Conservation (phyloP, 2,113 vertebrate species). For the Ageneiosus marmoratus region DNA sequence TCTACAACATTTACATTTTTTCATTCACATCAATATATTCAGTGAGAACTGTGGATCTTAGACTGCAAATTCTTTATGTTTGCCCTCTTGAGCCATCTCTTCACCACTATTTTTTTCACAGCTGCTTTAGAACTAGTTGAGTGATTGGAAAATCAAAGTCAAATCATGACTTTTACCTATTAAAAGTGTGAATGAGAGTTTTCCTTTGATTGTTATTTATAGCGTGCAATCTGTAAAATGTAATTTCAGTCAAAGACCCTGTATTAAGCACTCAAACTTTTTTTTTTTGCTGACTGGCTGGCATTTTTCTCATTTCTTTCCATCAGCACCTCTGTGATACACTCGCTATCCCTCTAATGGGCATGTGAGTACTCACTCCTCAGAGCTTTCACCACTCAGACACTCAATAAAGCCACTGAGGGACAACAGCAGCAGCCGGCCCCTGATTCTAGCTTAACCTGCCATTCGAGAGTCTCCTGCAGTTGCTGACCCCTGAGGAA, state of each 20-base stretch:
- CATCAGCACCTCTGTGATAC: neutral
- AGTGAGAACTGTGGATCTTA: too few species aligned
- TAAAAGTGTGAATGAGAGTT: too few species aligned
- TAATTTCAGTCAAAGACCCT: neutral
- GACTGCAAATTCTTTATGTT: too few species aligned
- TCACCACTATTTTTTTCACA: too few species aligned
- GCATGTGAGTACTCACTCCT: neutral
- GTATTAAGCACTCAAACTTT: neutral
- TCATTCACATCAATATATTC: too few species aligned
- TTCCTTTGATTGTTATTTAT: too few species aligned
- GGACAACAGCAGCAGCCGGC: conserved; percentile 30
- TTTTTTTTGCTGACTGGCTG: neutral
- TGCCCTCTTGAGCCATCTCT: too few species aligned
- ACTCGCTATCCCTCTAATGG: neutral
- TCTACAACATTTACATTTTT: too few species aligned
- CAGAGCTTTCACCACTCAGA: conserved; percentile 4
- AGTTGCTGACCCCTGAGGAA: conserved; percentile 36
- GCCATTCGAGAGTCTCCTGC: conserved; percentile 17
- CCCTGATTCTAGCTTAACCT: conserved; percentile 11
- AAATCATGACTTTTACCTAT: too few species aligned
- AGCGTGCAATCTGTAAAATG: too few species aligned
- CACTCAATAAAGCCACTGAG: conserved; percentile 7
- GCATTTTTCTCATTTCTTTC: neutral
- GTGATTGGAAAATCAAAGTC: too few species aligned
- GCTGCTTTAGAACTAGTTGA: too few species aligned